Evolutionary conservation across 2,113 vertebrate genomes (phyloP), one percentile per base, ranked within the genome.

Genomic region (Machaerirhynchus nigripectus): DNA sequence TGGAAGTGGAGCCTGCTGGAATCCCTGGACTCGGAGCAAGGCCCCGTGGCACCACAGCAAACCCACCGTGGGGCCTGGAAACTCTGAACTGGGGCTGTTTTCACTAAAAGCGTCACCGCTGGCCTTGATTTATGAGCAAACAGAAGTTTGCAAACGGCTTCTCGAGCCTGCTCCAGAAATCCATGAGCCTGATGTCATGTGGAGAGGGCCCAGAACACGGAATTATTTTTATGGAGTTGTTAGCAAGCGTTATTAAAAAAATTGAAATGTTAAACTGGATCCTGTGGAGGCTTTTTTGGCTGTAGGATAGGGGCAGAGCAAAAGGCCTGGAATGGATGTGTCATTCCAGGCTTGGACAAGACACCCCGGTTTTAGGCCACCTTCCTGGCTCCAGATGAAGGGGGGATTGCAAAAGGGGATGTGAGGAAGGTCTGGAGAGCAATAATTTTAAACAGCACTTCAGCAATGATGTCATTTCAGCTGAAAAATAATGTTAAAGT

Each of bases 61-160:
- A 33, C 14, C 87, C 85, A 13, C 47, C 0, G 0, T 9, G 18
- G 49, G 88, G 85, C 7, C 73, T 87, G 91, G 85, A 84, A 88
- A 59, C 39, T 65, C 22, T 33, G 47, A 75, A n/a, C 55, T 42
- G 57, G 28, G 64, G 55, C 89, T 78, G 69, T 21, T 77, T 92
- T 16, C 27, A 23, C 84, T 80, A 15, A 57, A 91, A 77, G 92
- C 19, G 30, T 40, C 78, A 57, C 84, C 49, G 11, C 79, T 59
- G 42, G 9, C 6, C 49, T 63, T 57, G 90, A 95, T 93, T 96
- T 93, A 90, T 23, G 89, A 90, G 59, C 87, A 90, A 91, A 95
- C 78, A 88, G 73, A 46, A 91, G 90, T 84, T 84, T 95, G 90
- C 71, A 64, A 79, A 71, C 0, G 0, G 76, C 46, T 90, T 64